Evolutionary conservation across 2,113 vertebrate species (phyloP).

Genomic region (Corynorhinus townsendii): DNA sequence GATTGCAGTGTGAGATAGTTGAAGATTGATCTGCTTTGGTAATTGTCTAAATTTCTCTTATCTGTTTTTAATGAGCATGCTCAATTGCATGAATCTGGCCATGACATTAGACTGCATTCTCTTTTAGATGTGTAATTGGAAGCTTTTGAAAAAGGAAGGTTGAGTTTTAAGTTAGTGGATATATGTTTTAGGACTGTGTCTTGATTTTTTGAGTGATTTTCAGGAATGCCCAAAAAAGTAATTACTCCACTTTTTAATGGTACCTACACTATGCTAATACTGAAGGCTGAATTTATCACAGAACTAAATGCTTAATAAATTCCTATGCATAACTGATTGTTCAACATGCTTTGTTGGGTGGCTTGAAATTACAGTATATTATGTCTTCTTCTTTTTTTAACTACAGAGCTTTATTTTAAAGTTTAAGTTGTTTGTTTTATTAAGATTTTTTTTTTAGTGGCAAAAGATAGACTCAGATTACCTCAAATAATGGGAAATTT

Average conservation of each 20-base stretch:
- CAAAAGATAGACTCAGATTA: background rate
- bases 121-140: background rate
- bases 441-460: background rate
- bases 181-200: background rate
- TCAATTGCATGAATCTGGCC: slow-evolving; percentile 39
- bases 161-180: slow-evolving; percentile 37
- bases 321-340: slow-evolving; percentile 39
- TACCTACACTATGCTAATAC: slow-evolving; percentile 23
- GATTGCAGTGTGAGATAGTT: slow-evolving; percentile 49
- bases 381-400: slow-evolving; percentile 4
- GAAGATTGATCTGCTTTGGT: slow-evolving; percentile 34
- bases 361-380: background rate
- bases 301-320: slow-evolving; percentile 52
- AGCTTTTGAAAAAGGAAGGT: background rate
- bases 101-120: slow-evolving; percentile 7
- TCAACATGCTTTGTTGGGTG: slow-evolving; percentile 31
- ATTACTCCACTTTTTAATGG: slow-evolving; percentile 34
- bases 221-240: slow-evolving; percentile 23
- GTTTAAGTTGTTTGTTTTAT: slow-evolving; percentile 9
- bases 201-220: slow-evolving; percentile 40
- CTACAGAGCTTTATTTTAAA: slow-evolving; percentile 23
- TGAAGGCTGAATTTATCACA: slow-evolving; percentile 34
- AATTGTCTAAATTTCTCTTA: slow-evolving; percentile 40
- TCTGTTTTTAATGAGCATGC: slow-evolving; percentile 29
- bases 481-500: slow-evolving; percentile 8